Conservation (phyloP, 2,888 invertebrate species). For the Lucinisca nassula region DNA sequence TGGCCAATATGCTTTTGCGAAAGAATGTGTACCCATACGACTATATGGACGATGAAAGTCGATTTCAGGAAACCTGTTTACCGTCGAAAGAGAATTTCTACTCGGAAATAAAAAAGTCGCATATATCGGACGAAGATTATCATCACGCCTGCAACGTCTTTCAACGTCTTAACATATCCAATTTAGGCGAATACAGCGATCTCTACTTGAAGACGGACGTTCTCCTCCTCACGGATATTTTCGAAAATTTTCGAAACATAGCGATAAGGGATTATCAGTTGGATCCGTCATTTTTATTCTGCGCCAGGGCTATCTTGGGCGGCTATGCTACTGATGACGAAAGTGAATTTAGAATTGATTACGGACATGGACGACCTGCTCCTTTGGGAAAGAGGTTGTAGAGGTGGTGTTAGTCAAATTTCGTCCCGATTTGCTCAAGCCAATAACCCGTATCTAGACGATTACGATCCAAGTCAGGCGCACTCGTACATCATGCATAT, state of each 20-base stretch:
- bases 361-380: conserved; percentile 45
- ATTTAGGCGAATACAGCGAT: conserved; percentile 46
- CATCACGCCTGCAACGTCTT: conserved; percentile 30
- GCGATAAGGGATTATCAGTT: conserved; percentile 41
- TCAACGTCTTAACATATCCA: conserved; percentile 12
- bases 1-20: background rate
- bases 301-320: conserved; percentile 50
- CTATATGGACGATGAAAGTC: conserved; percentile 20
- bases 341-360: conserved; percentile 44
- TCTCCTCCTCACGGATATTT: conserved; percentile 39
- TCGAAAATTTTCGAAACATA: conserved; percentile 47
- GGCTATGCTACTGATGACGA: conserved; percentile 38
- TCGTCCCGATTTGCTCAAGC: conserved; percentile 45
- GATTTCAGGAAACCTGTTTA: background rate
- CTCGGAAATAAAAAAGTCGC: background rate
- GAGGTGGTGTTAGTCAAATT: conserved; percentile 53
- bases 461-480: conserved; percentile 56
- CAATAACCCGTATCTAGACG: conserved; percentile 52
- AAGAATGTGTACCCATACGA: conserved; percentile 34
- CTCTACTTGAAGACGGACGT: conserved; percentile 47
- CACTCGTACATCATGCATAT: conserved; percentile 50
- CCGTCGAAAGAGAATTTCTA: background rate
- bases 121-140: conserved; percentile 6
- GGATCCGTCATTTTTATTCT: conserved; percentile 56
- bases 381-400: conserved; percentile 28